These are phyloP conservation scores for Scleropages formosus DNA, from an alignment of 2,797 vertebrate genomes.

Conservation along the genomic window DNA sequence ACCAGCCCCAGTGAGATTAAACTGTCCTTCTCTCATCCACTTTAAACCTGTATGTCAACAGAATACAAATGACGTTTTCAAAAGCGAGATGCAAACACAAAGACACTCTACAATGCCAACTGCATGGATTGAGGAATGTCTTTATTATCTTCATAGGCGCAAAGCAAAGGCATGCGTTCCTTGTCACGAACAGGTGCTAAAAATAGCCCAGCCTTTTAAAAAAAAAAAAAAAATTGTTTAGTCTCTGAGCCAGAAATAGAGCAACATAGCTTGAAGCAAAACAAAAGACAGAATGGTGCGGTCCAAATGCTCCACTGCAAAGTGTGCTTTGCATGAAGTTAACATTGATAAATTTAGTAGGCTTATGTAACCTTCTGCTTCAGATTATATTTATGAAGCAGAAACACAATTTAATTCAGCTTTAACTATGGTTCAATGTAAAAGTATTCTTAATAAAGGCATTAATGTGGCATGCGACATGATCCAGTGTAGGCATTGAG, in stretches of 20 bases:
- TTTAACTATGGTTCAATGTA: not conserved
- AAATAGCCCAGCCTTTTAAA: conserved; percentile 1
- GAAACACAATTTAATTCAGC: not conserved
- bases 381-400: not conserved
- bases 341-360: not conserved
- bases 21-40: not conserved
- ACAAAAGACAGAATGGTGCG: not conserved
- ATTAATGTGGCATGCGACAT: not conserved
- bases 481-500: no score
- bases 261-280: not conserved
- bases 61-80: conserved; percentile 9
- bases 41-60: not conserved
- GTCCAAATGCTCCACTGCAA: not conserved
- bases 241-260: not conserved
- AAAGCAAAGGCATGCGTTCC: not conserved
- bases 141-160: not conserved
- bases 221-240: not conserved
- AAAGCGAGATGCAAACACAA: not conserved
- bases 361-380: not conserved
- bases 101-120: not conserved
- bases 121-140: not conserved
- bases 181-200: not conserved
- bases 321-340: not conserved
- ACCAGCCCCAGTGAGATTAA: not conserved
- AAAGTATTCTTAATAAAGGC: not conserved